phyloP scores from a whole-genome alignment of 2,888 invertebrate genomes.

The Habroteleia sp. region DNA sequence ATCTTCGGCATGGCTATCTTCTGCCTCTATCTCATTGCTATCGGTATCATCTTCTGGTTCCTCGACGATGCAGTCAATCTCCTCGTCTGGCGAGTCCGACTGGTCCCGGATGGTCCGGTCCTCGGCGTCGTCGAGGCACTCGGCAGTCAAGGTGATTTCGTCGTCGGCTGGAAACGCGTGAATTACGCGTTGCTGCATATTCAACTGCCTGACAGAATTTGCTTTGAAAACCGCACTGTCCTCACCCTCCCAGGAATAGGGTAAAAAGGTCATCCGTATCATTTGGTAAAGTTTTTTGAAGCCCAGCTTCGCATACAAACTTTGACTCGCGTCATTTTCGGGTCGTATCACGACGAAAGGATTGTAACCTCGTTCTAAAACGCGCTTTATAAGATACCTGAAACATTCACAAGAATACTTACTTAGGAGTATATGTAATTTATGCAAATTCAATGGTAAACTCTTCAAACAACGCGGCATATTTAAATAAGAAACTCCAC shows the following conservation, averaged over 20 bases:
- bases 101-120: constrained; percentile 67
- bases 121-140: constrained; percentile 67
- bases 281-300: constrained; percentile 91
- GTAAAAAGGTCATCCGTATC: constrained; percentile 87
- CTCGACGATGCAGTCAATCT: constrained; percentile 63
- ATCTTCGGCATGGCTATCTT: constrained; percentile 53
- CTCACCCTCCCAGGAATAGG: constrained; percentile 79
- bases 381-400: constrained; percentile 82
- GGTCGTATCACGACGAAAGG: constrained; percentile 94
- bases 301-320: constrained; percentile 91
- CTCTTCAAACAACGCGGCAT: too few relatives aligned
- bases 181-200: constrained; percentile 71
- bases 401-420: constrained; percentile 12
- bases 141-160: constrained; percentile 61
- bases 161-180: constrained; percentile 68
- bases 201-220: constrained; percentile 72
- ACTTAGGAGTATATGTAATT: too few relatives aligned
- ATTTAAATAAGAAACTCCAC: too few relatives aligned
- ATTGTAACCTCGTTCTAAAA: constrained; percentile 88
- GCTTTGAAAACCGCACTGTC: constrained; percentile 68
- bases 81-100: constrained; percentile 57
- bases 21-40: constrained; percentile 4
- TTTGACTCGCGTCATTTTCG: constrained; percentile 92
- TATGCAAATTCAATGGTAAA: too few relatives aligned
- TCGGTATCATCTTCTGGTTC: constrained; percentile 51